These are phyloP conservation scores for Chrysogorgia sp. DNA, from an alignment of 92 coral and sea anemone species.

Conservation along the genomic window DNA sequence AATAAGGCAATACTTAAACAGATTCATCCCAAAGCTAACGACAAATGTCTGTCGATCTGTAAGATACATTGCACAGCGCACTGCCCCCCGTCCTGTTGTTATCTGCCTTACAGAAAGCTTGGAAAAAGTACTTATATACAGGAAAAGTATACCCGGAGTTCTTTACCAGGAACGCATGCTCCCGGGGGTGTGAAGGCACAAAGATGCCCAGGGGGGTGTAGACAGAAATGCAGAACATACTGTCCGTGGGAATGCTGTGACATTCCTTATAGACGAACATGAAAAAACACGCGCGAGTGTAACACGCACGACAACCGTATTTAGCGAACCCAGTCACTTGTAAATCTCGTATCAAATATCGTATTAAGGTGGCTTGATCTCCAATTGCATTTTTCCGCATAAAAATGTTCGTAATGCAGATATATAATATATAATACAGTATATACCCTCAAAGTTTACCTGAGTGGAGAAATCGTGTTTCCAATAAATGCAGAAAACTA, in stretches of 20 bases:
- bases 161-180: neutral
- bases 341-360: too few species aligned
- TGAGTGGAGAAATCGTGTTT: too few species aligned
- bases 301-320: too few species aligned
- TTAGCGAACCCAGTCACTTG: too few species aligned
- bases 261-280: constrained; percentile 27
- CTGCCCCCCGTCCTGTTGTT: constrained; percentile 31
- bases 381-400: too few species aligned
- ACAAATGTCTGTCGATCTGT: constrained; percentile 3
- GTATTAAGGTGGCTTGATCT: too few species aligned
- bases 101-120: constrained; percentile 15
- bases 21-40: neutral
- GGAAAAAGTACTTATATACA: too few species aligned
- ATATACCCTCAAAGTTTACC: too few species aligned
- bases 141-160: constrained; percentile 12
- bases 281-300: neutral
- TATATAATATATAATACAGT: too few species aligned
- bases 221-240: constrained; percentile 27
- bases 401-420: too few species aligned
- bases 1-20: neutral
- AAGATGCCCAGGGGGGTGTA: constrained; percentile 27
- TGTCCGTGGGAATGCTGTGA: constrained; percentile 38
- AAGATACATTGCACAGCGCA: constrained; percentile 12
- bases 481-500: too few species aligned
- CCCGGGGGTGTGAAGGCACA: neutral